Conservation (phyloP, 92 coral and sea anemone genomes). For the Porites lobata region DNA sequence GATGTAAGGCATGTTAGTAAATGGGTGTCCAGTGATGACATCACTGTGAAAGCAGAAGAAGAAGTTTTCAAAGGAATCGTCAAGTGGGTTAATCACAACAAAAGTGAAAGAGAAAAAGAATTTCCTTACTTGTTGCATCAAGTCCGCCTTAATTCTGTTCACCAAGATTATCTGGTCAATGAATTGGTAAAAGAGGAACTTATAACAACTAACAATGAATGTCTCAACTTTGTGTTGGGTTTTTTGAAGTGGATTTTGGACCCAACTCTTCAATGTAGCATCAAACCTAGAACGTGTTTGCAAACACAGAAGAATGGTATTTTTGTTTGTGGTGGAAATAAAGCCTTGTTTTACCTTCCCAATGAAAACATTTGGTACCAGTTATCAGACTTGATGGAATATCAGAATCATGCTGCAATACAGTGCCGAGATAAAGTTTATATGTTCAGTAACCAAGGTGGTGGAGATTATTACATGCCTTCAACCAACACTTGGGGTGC, state of each 20-base stretch:
- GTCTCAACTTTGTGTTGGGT: not conserved
- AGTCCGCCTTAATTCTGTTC: too few species aligned
- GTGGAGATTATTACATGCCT: constrained; percentile 26
- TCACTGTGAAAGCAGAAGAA: too few species aligned
- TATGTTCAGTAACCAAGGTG: constrained; percentile 57
- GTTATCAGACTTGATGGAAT: constrained; percentile 45
- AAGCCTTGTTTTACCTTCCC: constrained; percentile 63
- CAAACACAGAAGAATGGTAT: too few species aligned
- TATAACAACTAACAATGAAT: not conserved
- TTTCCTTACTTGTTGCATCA: too few species aligned
- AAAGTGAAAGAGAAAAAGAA: not conserved
- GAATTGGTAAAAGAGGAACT: too few species aligned
- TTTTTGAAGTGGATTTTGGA: constrained; percentile 21
- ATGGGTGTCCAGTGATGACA: too few species aligned
- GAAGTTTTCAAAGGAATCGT: not conserved
- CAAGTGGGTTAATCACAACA: not conserved
- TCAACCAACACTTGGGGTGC: not conserved
- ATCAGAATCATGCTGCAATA: constrained; percentile 58
- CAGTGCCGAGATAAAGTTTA: constrained; percentile 57
- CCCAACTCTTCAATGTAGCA: constrained; percentile 45
- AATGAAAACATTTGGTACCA: constrained; percentile 64
- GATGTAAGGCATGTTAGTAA: too few species aligned
- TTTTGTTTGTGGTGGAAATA: too few species aligned
- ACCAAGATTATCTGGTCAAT: too few species aligned
- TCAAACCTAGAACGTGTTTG: not conserved